A percentile compares a stretch with the other conserved stretches of the same genome.
These are phyloP conservation scores for Listronotus bonariensis DNA, from an alignment of 1,140 invertebrate species.

Conservation along the genomic window DNA sequence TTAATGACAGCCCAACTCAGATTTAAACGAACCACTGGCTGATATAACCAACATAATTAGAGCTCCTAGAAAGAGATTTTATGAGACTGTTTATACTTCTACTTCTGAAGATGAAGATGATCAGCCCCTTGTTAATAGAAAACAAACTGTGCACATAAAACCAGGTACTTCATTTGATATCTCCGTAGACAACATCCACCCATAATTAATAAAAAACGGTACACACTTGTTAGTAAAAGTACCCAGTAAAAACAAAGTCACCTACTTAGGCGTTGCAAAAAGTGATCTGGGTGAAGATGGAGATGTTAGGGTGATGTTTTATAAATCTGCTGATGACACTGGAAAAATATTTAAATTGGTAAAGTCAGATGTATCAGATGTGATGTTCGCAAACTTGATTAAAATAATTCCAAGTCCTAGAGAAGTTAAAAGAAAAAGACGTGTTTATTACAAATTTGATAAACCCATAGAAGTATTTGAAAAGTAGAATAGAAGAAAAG, in stretches of 20 bases:
- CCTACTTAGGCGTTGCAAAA: not conserved
- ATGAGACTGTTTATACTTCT: too few species aligned
- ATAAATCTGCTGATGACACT: not conserved
- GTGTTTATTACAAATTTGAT: conserved; percentile 5
- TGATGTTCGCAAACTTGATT: conserved; percentile 4
- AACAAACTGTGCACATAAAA: too few species aligned
- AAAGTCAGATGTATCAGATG: conserved; percentile 1
- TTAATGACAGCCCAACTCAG: too few species aligned
- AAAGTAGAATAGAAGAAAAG: too few species aligned
- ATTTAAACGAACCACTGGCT: too few species aligned
- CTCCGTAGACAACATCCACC: not conserved
- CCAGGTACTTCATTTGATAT: too few species aligned
- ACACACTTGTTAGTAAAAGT: not conserved
- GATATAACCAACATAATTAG: too few species aligned
- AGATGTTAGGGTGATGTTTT: conserved; percentile 5
- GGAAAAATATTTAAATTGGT: conserved; percentile 3
- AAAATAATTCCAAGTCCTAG: not conserved
- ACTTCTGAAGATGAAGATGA: too few species aligned
- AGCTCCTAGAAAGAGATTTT: too few species aligned
- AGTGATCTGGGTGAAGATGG: not conserved
- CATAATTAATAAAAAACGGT: conserved; percentile 3
- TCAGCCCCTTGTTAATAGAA: too few species aligned
- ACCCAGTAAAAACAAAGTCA: not conserved
- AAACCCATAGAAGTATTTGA: too few species aligned
- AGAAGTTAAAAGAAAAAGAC: conserved; percentile 1